Conservation (phyloP, 2,797 vertebrate species). For the Eptatretus atami region DNA sequence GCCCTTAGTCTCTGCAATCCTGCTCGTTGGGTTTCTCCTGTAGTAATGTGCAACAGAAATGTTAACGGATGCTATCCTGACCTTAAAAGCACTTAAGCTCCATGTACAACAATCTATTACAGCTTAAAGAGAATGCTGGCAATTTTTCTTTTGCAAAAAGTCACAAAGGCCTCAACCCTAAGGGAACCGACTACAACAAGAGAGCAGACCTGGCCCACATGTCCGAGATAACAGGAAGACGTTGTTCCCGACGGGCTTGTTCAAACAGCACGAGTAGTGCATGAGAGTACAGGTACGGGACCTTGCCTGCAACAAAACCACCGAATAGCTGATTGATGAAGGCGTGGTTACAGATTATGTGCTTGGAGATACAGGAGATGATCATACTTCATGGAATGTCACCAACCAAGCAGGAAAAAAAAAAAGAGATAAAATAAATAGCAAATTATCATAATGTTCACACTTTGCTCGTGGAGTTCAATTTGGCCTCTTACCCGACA, state of each 20-base stretch:
- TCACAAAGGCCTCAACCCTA: too few relatives aligned
- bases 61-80: not conserved
- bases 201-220: not conserved
- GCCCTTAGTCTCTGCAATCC: constrained; percentile 93
- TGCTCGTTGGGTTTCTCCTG: constrained; percentile 83
- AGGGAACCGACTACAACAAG: too few relatives aligned
- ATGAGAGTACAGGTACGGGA: constrained; percentile 86
- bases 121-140: too few relatives aligned
- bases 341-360: not conserved
- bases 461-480: not conserved
- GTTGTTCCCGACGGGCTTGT: constrained; percentile 26
- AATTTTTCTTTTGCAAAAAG: too few relatives aligned
- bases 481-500: constrained; percentile 44
- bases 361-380: not conserved
- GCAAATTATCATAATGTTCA: not conserved
- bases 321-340: constrained; percentile 8
- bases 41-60: constrained; percentile 12
- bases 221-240: constrained; percentile 2
- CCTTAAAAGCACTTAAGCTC: too few relatives aligned
- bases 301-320: constrained; percentile 18
- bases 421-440: not conserved
- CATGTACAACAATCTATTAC: too few relatives aligned
- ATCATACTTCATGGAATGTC: not conserved
- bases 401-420: not conserved
- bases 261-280: constrained; percentile 87